phyloP scores from a whole-genome alignment of 2,888 invertebrate species.

The Metalampra italica region DNA sequence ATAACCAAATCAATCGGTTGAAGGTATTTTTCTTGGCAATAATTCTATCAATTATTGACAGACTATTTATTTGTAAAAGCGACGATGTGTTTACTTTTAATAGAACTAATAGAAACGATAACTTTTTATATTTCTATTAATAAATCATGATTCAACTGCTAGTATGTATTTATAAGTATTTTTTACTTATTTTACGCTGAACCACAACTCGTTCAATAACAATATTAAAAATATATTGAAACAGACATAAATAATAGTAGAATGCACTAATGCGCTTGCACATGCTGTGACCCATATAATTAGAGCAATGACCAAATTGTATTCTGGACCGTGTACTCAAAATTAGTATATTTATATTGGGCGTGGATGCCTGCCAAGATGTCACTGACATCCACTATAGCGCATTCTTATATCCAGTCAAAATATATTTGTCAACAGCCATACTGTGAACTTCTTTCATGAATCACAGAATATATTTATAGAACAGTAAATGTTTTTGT shows the following conservation, averaged over 20 bases:
- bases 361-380: conserved; percentile 70
- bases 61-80: too few species aligned
- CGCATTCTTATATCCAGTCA: conserved; percentile 52
- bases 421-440: conserved; percentile 32
- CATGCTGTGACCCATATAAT: conserved; percentile 38
- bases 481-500: background rate
- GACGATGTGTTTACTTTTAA: too few species aligned
- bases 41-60: too few species aligned
- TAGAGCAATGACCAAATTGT: conserved; percentile 63
- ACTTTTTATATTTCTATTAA: too few species aligned
- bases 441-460: conserved; percentile 24
- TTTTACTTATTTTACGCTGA: too few species aligned
- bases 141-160: too few species aligned
- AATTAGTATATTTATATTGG: conserved; percentile 70
- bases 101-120: too few species aligned
- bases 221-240: too few species aligned
- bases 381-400: conserved; percentile 60
- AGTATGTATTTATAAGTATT: too few species aligned
- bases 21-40: too few species aligned
- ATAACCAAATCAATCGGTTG: too few species aligned
- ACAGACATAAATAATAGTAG: background rate
- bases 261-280: background rate
- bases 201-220: too few species aligned
- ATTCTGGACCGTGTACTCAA: conserved; percentile 62
- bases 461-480: conserved; percentile 13